phyloP scores from a whole-genome alignment of 1,140 invertebrate species.

The Diplogasteroides magnus region DNA sequence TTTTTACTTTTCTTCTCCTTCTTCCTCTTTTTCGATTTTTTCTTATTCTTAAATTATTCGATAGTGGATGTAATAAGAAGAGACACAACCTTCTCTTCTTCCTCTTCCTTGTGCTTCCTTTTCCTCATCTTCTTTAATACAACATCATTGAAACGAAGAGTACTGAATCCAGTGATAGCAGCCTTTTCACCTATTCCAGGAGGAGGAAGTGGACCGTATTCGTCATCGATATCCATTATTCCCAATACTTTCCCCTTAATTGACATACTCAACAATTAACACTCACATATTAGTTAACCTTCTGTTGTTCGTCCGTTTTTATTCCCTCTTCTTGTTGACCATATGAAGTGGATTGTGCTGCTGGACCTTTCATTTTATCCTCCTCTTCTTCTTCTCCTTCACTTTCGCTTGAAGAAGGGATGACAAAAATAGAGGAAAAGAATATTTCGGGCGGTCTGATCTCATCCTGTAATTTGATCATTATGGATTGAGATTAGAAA shows the following conservation, averaged over 20 bases:
- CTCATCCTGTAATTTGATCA: slow-evolving; percentile 20
- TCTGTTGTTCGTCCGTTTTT: neutral
- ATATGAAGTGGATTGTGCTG: neutral
- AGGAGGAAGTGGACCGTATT: slow-evolving; percentile 22
- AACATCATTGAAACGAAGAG: slow-evolving; percentile 5
- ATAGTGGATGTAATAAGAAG: neutral
- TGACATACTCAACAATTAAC: neutral
- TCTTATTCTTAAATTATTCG: slow-evolving; percentile 27
- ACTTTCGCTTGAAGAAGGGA: neutral
- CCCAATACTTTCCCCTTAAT: slow-evolving; percentile 10
- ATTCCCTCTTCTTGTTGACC: neutral
- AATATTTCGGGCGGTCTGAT: slow-evolving; percentile 6
- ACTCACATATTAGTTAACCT: neutral
- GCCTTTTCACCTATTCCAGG: neutral
- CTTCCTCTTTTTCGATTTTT: slow-evolving; percentile 17
- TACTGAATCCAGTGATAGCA: slow-evolving; percentile 14
- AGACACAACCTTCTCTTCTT: slow-evolving; percentile 25
- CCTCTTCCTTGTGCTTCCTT: slow-evolving; percentile 29
- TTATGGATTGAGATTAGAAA: neutral
- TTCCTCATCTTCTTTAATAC: slow-evolving; percentile 19
- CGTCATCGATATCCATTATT: slow-evolving; percentile 23
- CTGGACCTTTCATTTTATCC: neutral
- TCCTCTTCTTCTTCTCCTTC: slow-evolving; percentile 23
- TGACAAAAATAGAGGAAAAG: neutral
- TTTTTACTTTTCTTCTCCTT: slow-evolving; percentile 20